A percentile compares a stretch with the other conserved stretches of the same genome.
Evolutionary conservation across 2,888 invertebrate species (phyloP).

Genomic region (Drosophila maculinotata): DNA sequence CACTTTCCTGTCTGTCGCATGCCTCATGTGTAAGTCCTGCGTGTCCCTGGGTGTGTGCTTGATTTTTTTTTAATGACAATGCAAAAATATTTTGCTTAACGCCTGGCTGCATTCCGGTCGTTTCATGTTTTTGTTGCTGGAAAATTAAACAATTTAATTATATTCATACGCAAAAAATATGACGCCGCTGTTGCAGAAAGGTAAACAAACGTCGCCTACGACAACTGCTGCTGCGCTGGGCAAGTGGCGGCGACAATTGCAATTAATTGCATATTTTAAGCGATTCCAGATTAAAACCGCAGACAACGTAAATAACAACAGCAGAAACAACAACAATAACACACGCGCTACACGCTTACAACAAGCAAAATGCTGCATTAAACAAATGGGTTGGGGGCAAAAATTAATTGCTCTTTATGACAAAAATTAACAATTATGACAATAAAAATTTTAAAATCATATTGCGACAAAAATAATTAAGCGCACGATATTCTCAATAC

Average conservation of each 20-base stretch:
- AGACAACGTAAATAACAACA: conserved; percentile 59
- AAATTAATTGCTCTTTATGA: conserved; percentile 59
- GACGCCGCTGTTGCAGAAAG: conserved; percentile 42
- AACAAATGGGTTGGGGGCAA: conserved; percentile 4
- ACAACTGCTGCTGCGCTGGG: conserved; percentile 29
- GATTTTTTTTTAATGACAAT: conserved; percentile 40
- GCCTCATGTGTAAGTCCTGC: too few relatives aligned
- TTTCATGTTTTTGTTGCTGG: conserved; percentile 26
- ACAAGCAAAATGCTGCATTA: conserved; percentile 9
- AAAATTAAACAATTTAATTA: conserved; percentile 67
- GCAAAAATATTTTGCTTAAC: conserved; percentile 49
- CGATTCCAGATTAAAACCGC: conserved; percentile 60
- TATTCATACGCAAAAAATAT: conserved; percentile 59
- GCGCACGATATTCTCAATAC: conserved; percentile 33
- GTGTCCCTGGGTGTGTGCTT: not conserved
- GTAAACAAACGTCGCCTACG: conserved; percentile 52
- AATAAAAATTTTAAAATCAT: conserved; percentile 60
- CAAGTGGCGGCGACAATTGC: conserved; percentile 66
- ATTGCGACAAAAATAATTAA: conserved; percentile 62
- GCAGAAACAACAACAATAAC: not conserved
- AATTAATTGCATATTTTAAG: conserved; percentile 73
- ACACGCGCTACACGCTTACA: not conserved
- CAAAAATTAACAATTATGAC: conserved; percentile 65
- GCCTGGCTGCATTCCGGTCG: conserved; percentile 42
- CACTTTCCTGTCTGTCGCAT: not conserved